Conservation (phyloP, 2,888 invertebrate species). For the Nomada ferruginata region DNA sequence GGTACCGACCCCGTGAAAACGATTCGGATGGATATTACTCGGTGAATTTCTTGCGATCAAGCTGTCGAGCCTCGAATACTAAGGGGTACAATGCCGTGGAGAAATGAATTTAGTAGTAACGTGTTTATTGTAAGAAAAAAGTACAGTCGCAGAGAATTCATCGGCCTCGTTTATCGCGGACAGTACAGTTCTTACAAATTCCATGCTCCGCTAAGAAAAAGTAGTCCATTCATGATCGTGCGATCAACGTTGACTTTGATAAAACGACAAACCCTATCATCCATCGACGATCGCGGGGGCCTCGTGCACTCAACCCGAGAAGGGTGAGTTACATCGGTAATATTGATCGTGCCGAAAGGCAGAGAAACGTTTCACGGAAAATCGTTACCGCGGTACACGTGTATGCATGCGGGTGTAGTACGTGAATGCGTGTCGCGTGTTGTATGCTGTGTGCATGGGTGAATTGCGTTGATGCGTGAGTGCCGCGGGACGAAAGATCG, state of each 20-base stretch:
- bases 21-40: not conserved
- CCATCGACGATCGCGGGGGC: conserved; percentile 2
- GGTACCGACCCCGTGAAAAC: conserved; percentile 44
- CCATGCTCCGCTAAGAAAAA: not conserved
- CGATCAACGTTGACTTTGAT: not conserved
- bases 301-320: conserved; percentile 1
- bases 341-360: conserved; percentile 44
- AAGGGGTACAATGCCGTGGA: no score
- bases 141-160: not conserved
- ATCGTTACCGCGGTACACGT: conserved; percentile 58
- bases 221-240: not conserved
- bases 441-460: conserved; percentile 8
- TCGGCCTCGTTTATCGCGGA: no score
- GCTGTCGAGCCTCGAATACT: no score
- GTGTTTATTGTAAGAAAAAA: no score
- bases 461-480: conserved; percentile 31
- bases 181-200: not conserved
- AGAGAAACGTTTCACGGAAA: conserved; percentile 47
- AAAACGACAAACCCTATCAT: not conserved
- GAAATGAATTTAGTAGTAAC: no score
- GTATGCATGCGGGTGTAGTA: conserved; percentile 41
- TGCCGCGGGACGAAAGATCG: conserved; percentile 36
- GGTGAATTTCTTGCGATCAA: no score
- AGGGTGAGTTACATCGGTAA: conserved; percentile 36
- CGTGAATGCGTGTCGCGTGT: conserved; percentile 11